phyloP scores from a whole-genome alignment of 2,113 vertebrate species.

The Thamnophis sirtalis region DNA sequence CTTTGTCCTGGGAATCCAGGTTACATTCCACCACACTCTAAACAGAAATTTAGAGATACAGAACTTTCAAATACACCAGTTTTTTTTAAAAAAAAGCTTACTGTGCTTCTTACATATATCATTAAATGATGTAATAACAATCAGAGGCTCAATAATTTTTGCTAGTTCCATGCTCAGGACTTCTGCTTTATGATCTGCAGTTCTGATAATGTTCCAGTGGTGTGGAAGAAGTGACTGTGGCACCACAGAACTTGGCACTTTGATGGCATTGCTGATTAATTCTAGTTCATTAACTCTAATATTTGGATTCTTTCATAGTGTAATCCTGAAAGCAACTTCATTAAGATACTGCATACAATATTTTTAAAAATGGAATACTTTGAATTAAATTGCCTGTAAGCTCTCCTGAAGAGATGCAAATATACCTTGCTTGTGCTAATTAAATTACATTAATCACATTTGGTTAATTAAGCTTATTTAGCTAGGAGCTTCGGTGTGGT shows the following conservation, averaged over 20 bases:
- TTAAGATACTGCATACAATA: neutral
- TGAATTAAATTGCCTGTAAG: neutral
- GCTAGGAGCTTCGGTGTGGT: neutral
- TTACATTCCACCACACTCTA: neutral
- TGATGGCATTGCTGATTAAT: neutral
- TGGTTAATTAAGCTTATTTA: slow-evolving; percentile 13
- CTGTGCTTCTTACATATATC: neutral
- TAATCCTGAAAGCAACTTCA: neutral
- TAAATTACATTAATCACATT: slow-evolving; percentile 12
- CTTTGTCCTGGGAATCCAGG: neutral
- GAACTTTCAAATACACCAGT: neutral
- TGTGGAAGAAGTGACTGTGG: neutral
- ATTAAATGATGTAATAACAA: neutral
- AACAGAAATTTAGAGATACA: neutral
- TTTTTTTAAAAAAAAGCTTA: neutral
- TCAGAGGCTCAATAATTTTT: no score
- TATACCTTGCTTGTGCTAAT: neutral
- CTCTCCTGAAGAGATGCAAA: neutral
- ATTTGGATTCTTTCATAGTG: neutral
- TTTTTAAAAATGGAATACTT: neutral
- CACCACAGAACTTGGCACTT: neutral
- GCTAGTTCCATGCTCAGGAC: neutral
- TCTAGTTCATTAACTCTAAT: neutral
- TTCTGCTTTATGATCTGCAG: neutral
- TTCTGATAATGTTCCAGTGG: neutral